A percentile compares a stretch with the other conserved stretches of the same genome.
Conservation (phyloP, 2,113 vertebrate species). For the Argyrosomus japonicus region DNA sequence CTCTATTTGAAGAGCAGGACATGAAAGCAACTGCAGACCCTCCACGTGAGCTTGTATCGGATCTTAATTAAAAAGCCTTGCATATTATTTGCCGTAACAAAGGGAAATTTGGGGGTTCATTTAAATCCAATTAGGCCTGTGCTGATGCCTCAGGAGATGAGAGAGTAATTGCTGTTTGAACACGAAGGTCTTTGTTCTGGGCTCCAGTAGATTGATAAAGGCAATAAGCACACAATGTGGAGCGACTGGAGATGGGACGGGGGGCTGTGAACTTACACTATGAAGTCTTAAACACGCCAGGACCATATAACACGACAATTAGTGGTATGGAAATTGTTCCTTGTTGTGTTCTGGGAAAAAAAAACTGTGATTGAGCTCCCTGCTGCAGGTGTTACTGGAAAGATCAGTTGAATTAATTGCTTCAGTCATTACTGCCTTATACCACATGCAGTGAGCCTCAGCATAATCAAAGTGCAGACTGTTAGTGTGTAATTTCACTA, state of each 20-base stretch:
- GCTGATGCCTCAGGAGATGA: conserved; percentile 85
- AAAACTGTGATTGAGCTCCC: conserved; percentile 44
- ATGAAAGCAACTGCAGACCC: conserved; percentile 90
- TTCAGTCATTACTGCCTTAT: conserved; percentile 59
- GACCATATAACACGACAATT: conserved; percentile 77
- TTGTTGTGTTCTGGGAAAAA: conserved; percentile 46
- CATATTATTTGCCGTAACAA: conserved; percentile 97
- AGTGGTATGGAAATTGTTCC: conserved; percentile 63
- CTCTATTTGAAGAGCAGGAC: conserved; percentile 89
- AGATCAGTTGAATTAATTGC: conserved; percentile 71
- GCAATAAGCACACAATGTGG: conserved; percentile 89
- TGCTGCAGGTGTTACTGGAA: conserved; percentile 58
- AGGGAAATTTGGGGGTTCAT: conserved; percentile 97
- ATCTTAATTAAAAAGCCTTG: conserved; percentile 98
- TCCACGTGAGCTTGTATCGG: conserved; percentile 89
- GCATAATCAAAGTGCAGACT: conserved; percentile 55
- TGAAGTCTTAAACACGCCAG: conserved; percentile 59
- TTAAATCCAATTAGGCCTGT: conserved; percentile 98
- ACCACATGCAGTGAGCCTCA: conserved; percentile 79
- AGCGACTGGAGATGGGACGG: conserved; percentile 85
- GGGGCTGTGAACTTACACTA: conserved; percentile 62
- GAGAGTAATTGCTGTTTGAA: conserved; percentile 93
- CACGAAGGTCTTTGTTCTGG: conserved; percentile 94
- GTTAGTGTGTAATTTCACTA: conserved; percentile 43
- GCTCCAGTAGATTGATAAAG: conserved; percentile 92